Evolutionary conservation across 2,797 vertebrate genomes (phyloP).

Genomic region (Sphaeramia orbicularis): DNA sequence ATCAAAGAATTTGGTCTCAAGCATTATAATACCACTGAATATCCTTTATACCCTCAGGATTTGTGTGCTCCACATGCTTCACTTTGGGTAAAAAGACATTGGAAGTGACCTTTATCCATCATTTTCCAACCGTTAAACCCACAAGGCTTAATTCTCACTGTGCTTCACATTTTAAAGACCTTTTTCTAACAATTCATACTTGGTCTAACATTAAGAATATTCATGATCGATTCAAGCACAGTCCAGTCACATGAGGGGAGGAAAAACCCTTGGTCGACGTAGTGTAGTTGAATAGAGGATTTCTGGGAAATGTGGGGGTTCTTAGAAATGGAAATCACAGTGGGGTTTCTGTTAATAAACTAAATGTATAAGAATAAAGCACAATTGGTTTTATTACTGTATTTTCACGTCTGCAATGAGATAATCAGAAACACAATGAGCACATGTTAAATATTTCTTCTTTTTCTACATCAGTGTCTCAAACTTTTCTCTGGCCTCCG

Average conservation of each 20-base stretch:
- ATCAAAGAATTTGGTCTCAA: not conserved
- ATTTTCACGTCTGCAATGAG: too few relatives aligned
- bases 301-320: too few relatives aligned
- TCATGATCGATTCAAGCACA: not conserved
- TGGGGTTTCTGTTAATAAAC: too few relatives aligned
- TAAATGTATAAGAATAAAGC: too few relatives aligned
- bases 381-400: too few relatives aligned
- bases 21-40: slow-evolving; percentile 5
- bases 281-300: too few relatives aligned
- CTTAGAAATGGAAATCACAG: too few relatives aligned
- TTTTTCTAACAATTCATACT: slow-evolving; percentile 4
- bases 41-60: not conserved
- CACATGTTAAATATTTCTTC: too few relatives aligned
- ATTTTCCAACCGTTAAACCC: not conserved
- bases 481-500: too few relatives aligned
- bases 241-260: not conserved
- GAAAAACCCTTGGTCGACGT: not conserved
- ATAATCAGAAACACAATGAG: too few relatives aligned
- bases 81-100: slow-evolving; percentile 3
- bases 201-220: not conserved
- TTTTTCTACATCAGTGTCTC: too few relatives aligned
- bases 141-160: slow-evolving; percentile 1
- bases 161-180: slow-evolving; percentile 5
- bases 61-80: not conserved
- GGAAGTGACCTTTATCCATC: slow-evolving; percentile 7